A percentile compares a stretch with the other conserved stretches of the same genome.
phyloP scores from a whole-genome alignment of 1,140 invertebrate species.

The Venturia canescens region DNA sequence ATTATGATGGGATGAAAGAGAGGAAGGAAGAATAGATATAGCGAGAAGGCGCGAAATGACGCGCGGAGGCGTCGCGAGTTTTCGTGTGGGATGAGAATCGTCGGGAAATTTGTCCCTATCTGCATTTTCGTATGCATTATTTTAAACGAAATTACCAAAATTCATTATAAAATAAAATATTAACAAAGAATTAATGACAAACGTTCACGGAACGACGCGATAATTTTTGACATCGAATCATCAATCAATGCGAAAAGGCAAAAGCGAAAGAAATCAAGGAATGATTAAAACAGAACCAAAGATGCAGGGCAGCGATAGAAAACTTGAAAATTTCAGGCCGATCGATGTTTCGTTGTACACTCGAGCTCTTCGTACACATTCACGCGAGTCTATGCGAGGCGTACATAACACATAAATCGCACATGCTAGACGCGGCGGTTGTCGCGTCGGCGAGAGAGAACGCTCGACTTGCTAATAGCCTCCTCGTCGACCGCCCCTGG shows the following conservation, averaged over 20 bases:
- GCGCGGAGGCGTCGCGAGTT: conserved; percentile 21
- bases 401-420: not conserved
- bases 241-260: too few relatives aligned
- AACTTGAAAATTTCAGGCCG: conserved; percentile 40
- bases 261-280: too few relatives aligned
- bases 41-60: conserved; percentile 25
- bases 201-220: too few relatives aligned
- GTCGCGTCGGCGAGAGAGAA: conserved; percentile 16
- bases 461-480: conserved; percentile 43
- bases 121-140: not conserved
- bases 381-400: not conserved
- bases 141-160: not conserved
- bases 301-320: conserved; percentile 44
- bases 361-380: not conserved
- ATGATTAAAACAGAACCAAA: not conserved
- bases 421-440: not conserved
- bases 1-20: conserved; percentile 24
- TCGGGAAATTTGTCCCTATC: conserved; percentile 22
- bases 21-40: conserved; percentile 11
- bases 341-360: conserved; percentile 39
- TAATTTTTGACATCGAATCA: too few relatives aligned
- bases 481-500: not conserved
- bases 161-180: not conserved
- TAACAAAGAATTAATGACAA: not conserved
- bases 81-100: conserved; percentile 35